A percentile compares a stretch with the other conserved stretches of the same genome.
These are phyloP conservation scores for Malurus melanocephalus DNA, from an alignment of 2,113 vertebrate genomes.

Conservation along the genomic window DNA sequence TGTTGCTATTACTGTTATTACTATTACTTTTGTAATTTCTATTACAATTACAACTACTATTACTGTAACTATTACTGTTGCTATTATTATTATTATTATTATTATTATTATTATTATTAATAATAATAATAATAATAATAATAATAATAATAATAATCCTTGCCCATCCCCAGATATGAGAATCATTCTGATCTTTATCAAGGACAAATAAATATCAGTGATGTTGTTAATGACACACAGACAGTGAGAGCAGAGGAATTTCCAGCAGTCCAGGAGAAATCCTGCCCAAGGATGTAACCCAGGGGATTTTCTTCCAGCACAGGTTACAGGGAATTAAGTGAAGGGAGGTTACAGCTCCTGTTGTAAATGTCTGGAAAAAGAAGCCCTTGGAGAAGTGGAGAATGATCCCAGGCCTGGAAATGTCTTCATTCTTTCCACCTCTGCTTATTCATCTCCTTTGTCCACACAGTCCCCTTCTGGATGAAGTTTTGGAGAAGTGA, in stretches of 20 bases:
- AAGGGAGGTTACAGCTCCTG: neutral
- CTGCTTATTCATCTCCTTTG: neutral
- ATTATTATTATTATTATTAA: neutral
- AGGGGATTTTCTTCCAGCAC: neutral
- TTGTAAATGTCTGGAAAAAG: neutral
- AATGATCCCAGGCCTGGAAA: neutral
- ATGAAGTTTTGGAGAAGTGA: neutral
- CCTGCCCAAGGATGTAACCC: neutral
- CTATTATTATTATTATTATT: rapidly evolving
- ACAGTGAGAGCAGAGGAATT: neutral
- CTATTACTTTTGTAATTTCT: too few relatives aligned
- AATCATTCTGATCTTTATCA: neutral
- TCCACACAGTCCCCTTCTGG: neutral
- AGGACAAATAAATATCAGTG: neutral
- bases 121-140: too few relatives aligned
- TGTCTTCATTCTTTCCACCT: neutral
- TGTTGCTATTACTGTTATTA: neutral
- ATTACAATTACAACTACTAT: too few relatives aligned
- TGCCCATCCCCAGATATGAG: rapidly evolving
- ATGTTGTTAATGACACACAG: neutral
- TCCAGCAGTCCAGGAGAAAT: neutral
- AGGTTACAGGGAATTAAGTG: rapidly evolving
- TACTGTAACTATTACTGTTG: neutral
- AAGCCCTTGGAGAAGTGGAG: neutral
- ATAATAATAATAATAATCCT: rapidly evolving